A percentile compares a stretch with the other conserved stretches of the same genome.
Conservation (phyloP, 2,888 invertebrate genomes). For the Acrocera orbiculus region DNA sequence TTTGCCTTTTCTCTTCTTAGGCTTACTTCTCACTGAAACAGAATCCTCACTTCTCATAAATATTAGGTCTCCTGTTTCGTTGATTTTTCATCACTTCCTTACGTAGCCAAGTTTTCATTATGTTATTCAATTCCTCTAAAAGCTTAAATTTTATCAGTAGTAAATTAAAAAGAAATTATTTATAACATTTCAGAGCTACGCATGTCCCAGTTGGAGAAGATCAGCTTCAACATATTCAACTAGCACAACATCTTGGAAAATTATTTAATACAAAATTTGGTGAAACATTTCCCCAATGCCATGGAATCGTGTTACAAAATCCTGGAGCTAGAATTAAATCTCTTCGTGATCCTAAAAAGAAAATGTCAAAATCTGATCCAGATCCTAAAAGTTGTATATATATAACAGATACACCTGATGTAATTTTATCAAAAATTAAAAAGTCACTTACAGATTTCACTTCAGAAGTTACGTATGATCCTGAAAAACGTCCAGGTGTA, state of each 20-base stretch:
- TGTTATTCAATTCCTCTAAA: no score
- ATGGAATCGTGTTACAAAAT: slow-evolving; percentile 41
- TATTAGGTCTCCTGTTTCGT: no score
- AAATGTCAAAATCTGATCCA: slow-evolving; percentile 95
- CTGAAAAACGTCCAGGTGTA: slow-evolving; percentile 63
- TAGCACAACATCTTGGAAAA: slow-evolving; percentile 61
- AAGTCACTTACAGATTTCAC: slow-evolving; percentile 84
- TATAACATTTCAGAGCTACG: slow-evolving; percentile 45
- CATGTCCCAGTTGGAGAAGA: slow-evolving; percentile 93
- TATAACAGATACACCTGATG: slow-evolving; percentile 55
- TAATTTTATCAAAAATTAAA: slow-evolving; percentile 52
- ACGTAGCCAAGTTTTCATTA: no score
- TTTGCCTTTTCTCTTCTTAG: no score
- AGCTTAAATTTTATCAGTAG: no score
- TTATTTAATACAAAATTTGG: slow-evolving; percentile 67
- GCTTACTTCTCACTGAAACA: no score
- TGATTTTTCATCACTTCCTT: no score
- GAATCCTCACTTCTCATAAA: no score
- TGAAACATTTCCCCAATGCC: slow-evolving; percentile 59
- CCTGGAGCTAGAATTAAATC: slow-evolving; percentile 50
- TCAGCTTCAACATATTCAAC: slow-evolving; percentile 75
- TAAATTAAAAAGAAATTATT: slow-evolving; percentile 1
- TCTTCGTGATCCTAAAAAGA: slow-evolving; percentile 68
- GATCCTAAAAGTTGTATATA: slow-evolving; percentile 63
- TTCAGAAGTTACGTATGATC: slow-evolving; percentile 68